Evolutionary conservation across 2,113 vertebrate species (phyloP), one percentile per base, ranked within the genome.

Genomic region (Takifugu bimaculatus): DNA sequence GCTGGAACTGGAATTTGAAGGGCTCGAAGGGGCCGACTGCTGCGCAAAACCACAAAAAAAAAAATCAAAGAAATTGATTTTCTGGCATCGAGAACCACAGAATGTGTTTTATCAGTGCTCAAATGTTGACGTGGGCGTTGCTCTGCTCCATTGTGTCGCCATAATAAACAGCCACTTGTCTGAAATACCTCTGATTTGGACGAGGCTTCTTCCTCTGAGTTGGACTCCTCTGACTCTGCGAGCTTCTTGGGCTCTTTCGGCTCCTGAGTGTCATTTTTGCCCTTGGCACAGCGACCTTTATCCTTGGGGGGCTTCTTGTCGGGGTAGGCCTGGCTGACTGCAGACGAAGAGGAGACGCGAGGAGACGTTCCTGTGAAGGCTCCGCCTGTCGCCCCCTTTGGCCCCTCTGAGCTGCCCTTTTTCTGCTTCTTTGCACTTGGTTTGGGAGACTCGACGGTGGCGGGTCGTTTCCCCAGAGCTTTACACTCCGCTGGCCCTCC

Each of bases 171-270:
- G 7, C 29, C 2, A 6, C 7, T 6, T 32, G 29, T 32, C 10
- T 1, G 2, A 54, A 87, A 79, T 89, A 99, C 97, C 94, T 98
- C 97, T 5, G 96, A 98, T 77, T 97, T 97, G 50, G 96, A 95
- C 42, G 96, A 96, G 5, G 92, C 93, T 76, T 98, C 97, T 1
- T 99, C 96, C 50, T 99, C 97, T 0, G 96, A 99, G 79, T 99
- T 93, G 0, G 96, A 98, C 64, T 95, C 96, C 9, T 98, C 95
- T 0, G 93, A 92, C 74, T 97, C 96, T 9, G 91, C 86, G 0
- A 90, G 82, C 70, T 95, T 98, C 80, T 94, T 97, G 44, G 91
- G 70, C 66, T 96, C 95, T 82, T 96, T 94, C 32, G 92, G 73
- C 79, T 97, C 96, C 0, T 85, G 92, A 1, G 89, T 43, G 54